Base-by-base conservation (phyloP, 1,140 invertebrate genomes). In the Forficula auricularia region DNA sequence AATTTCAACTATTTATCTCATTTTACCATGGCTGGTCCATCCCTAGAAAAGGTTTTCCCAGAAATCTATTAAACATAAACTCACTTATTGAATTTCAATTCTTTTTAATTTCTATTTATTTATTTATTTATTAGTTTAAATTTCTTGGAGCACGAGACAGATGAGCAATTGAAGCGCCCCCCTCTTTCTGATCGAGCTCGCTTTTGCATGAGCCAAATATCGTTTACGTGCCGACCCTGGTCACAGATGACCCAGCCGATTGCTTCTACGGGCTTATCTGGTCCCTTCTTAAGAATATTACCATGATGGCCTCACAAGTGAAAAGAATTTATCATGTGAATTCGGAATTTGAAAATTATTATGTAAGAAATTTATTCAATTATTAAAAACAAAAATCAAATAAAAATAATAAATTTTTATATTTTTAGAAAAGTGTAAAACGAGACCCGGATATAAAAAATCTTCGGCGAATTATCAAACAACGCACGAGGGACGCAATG, bases 111-210 rank as follows among this genome's bases (percentile, higher is more conserved):
- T 20, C 46, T 22, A 43, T 48, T 32, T 27, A 13, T 39, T 19
- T 20, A n/a, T 44, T 48, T 14, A 38, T 8, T 36, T 46, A 45
- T 4, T 47, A 68, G 66, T 37, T 53, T 67, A 10, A 56, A 54
- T 42, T 63, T 64, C 38, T 55, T 68, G 10, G 64, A 61, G 2
- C 58, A 55, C 51, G 63, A 67, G 52, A 72, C 53, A 45, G 59
- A 57, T 58, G 58, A 47, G 43, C 61, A 50, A 48, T 44, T 43
- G 13, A 45, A 52, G 12, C 48, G 55, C 8, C 44, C 40, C 2
- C 71, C 73, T 0, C 58, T 75, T 72, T 75, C 33, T 72, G 80
- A 55, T 67, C 79, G 18, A 58, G 67, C 19, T 61, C 84, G 46
- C 68, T 72, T 47, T 60, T 84, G 2, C 62, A 70, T 36, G 66